Base-by-base conservation (phyloP, 2,113 vertebrate species). In the Carassius gibelio region DNA sequence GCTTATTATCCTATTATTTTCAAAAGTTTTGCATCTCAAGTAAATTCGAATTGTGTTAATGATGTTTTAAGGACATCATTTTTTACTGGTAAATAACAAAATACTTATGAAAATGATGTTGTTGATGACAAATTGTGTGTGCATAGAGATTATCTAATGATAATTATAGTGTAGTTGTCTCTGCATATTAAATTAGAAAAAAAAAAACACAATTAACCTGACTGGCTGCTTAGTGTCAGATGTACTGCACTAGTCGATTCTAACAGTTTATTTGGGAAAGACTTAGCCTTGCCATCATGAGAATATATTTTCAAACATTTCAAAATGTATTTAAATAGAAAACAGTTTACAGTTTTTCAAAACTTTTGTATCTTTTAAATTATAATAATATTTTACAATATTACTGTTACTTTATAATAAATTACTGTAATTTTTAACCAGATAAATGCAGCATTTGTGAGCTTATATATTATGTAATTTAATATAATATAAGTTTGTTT, bases 81-180 rank as follows among this genome's bases (percentile, higher is more conserved):
- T 48, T 75, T 50, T 48, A 75, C 71, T 75, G 42, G 42, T 26
- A 48, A 75, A 71, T 71, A 71, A 61, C 57, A 9, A 42, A 42
- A 71, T 3, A 21, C 38, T 48, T 48, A 45, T 14, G 42, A 75
- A 75, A 48, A 48, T 75, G 1, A 3, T 45, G 42, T 42, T 42
- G 42, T 38, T 45, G 10, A 45, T 48, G 19, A 74, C 48, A 9
- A n/a, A 71, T 71, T 71, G 21, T 23, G 38, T 23, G 42, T 45
- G n/a, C 10, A 23, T 14, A 48, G 38, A 75, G 42, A 74, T 74
- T 45, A 45, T 61, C 57, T 61, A 8, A n/a, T 61, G 21, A 23
- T 50, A 75, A 23, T 75, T 50, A 61, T 17, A n/a, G 7, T 9
- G 13, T 48, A 48, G 71, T 23, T 48, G n/a, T 15, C 11, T 74